Conservation (phyloP, 2,797 vertebrate species). For the Catamblyrhynchus diadema region DNA sequence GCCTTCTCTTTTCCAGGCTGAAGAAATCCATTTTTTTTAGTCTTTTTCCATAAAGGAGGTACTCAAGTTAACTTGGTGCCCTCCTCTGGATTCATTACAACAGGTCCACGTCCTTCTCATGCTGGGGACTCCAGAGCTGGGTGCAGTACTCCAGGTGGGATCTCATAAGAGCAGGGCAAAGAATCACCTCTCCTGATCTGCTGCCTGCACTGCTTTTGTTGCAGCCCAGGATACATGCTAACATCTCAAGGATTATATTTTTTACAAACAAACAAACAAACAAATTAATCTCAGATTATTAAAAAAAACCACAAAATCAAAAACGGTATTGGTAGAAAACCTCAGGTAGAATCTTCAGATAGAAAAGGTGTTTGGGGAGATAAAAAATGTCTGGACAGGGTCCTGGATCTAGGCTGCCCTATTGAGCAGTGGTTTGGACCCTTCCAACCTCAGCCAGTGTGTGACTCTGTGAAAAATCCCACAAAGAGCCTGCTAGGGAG, state of each 20-base stretch:
- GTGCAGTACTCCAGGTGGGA: background rate
- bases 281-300: background rate
- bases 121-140: background rate
- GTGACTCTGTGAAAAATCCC: background rate
- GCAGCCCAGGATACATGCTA: background rate
- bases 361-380: background rate
- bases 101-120: background rate
- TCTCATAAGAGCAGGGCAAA: background rate
- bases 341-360: background rate
- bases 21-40: background rate
- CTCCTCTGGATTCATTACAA: background rate
- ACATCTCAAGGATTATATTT: background rate
- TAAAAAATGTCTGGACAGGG: background rate
- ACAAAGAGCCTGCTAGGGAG: background rate
- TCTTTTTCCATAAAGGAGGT: background rate
- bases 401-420: background rate
- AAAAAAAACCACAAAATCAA: background rate
- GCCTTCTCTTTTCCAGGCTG: background rate
- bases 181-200: background rate
- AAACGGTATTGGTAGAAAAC: background rate
- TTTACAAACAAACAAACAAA: background rate
- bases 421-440: background rate
- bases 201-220: background rate
- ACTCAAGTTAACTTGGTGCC: background rate
- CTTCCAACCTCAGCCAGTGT: background rate